Evolutionary conservation across 2,113 vertebrate genomes (phyloP), one percentile per base, ranked within the genome.

Genomic region (Gymnorhina tibicen): DNA sequence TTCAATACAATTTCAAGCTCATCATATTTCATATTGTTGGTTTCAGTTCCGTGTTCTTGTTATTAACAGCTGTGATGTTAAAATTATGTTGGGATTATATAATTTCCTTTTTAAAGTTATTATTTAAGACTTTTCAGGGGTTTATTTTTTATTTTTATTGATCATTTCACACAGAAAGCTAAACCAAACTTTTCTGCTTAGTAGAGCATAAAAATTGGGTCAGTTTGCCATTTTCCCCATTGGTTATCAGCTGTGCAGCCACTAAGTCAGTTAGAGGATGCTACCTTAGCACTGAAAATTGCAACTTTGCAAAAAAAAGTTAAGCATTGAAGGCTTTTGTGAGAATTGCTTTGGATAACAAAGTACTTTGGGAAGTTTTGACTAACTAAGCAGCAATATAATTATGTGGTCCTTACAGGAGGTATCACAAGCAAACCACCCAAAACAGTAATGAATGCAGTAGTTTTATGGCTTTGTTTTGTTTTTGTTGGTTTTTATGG

Each of bases 1-100:
- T 66, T 79, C 8, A 53, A 58, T 26, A 66, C 16, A 44, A 44
- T 76, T 62, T 84, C 50, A 62, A 76, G 4, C 4, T 22, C 8
- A 63, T n/a, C 1, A 2, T 4, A 19, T 49, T 83, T 72, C 3
- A 0, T 23, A 11, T 30, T 78, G 9, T 20, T 74, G 3, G 0
- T 13, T 82, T 83, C 16, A 44, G 32, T 72, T 80, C 16, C 3
- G 0, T 37, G n/a, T 46, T 74, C 7, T 66, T 52, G 55, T 59
- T 28, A 28, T 32, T 46, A 84, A 59, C 4, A 63, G 2, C 6
- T 22, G 28, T 22, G 19, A 49, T n/a, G 17, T 13, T 55, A 63
- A 80, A 58, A 76, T 63, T 52, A 10, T 28, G 4, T 67, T 63
- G 1, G 2, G 3, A 70, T 52, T 7, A 33, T 30, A 39, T 14